Percentiles rank a stretch among this genome's conserved stretches.
phyloP scores from a whole-genome alignment of 23 tunicate genomes.

The Styela clava region DNA sequence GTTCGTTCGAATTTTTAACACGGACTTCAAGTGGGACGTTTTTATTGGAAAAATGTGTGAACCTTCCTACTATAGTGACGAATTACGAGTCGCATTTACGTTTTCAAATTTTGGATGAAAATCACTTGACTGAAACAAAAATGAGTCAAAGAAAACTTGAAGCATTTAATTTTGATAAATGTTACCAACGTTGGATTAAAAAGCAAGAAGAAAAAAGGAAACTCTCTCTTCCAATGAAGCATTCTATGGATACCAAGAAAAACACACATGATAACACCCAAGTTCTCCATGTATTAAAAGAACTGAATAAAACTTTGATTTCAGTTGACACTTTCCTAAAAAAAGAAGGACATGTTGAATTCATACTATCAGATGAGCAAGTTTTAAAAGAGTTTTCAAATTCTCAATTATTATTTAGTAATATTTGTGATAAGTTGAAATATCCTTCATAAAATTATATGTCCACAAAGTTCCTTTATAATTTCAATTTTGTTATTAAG shows the following conservation, averaged over 20 bases:
- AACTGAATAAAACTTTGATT: background rate
- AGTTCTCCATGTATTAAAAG: background rate
- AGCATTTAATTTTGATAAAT: background rate
- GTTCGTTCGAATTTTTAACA: background rate
- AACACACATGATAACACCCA: background rate
- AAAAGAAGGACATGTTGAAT: background rate
- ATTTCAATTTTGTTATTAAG: no score
- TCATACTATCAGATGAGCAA: background rate
- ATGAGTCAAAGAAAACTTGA: background rate
- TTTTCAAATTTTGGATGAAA: background rate
- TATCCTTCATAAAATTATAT: no score
- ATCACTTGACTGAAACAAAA: no score
- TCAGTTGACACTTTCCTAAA: background rate
- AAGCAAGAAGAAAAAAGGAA: background rate
- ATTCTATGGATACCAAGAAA: no score
- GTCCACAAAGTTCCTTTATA: no score
- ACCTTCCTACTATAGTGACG: background rate
- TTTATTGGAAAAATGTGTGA: background rate
- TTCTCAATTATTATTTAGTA: background rate
- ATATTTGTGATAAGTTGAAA: background rate
- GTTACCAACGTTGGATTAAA: background rate
- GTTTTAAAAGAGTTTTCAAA: background rate
- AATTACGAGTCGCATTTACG: background rate
- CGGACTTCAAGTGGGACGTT: background rate
- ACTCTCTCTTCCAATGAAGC: no score